Evolutionary conservation across 2,113 vertebrate genomes (phyloP).

Genomic region (Bungarus multicinctus): DNA sequence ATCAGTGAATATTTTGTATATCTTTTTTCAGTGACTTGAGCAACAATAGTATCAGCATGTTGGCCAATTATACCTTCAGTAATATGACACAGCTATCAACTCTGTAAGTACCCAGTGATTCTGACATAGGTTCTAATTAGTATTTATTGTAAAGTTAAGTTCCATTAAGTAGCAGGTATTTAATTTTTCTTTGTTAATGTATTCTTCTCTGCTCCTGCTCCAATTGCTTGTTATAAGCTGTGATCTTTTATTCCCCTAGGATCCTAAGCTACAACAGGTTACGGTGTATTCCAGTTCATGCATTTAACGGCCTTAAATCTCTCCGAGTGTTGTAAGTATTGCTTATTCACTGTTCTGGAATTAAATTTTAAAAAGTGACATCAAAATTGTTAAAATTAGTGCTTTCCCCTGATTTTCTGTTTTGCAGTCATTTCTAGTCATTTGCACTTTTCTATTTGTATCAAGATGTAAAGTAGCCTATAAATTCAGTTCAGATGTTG

Average conservation of each 20-base stretch:
- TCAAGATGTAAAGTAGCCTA: background rate
- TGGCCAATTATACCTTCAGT: constrained; percentile 89
- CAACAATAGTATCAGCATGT: constrained; percentile 93
- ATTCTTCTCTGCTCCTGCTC: background rate
- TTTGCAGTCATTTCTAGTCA: constrained; percentile 12
- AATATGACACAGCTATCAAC: constrained; percentile 94
- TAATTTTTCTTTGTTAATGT: background rate
- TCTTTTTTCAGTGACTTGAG: constrained; percentile 86
- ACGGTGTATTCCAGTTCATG: constrained; percentile 87
- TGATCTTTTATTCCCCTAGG: constrained; percentile 59
- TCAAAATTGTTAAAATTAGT: constrained; percentile 14
- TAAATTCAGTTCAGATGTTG: constrained; percentile 15
- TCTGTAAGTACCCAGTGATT: constrained; percentile 70
- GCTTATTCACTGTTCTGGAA: background rate
- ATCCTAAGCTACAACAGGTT: constrained; percentile 97
- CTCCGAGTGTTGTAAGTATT: constrained; percentile 92
- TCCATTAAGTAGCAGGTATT: background rate
- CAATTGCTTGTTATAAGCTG: background rate
- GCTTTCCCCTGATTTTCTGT: constrained; percentile 27
- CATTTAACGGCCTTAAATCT: constrained; percentile 87
- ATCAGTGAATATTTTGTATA: background rate
- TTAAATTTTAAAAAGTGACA: constrained; percentile 30
- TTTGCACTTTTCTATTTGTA: constrained; percentile 10
- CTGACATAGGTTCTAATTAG: background rate
- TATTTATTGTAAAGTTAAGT: background rate